These are phyloP conservation scores for Craterocephalus amniculus DNA, from an alignment of 2,797 vertebrate genomes.

Conservation along the genomic window DNA sequence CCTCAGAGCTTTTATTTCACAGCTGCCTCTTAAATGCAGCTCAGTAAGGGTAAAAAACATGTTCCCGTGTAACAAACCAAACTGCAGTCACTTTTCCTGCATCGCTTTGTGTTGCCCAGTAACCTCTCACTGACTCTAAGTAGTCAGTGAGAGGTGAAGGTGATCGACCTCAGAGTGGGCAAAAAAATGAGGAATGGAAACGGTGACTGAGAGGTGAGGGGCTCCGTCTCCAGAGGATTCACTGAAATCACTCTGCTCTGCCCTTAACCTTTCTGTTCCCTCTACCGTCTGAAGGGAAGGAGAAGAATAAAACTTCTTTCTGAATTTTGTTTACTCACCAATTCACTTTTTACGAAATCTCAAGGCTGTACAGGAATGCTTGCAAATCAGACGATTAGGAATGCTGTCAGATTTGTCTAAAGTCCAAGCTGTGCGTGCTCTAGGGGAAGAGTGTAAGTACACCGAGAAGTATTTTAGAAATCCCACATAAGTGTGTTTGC, in stretches of 20 bases:
- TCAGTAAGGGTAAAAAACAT: neutral
- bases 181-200: slow-evolving; percentile 40
- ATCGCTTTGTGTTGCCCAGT: slow-evolving; percentile 21
- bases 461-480: neutral
- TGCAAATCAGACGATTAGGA: neutral
- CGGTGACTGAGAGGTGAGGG: slow-evolving; percentile 36
- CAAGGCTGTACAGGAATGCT: slow-evolving; percentile 11
- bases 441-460: neutral
- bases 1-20: neutral
- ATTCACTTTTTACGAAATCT: slow-evolving; percentile 11
- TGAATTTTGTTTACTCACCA: slow-evolving; percentile 21
- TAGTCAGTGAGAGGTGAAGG: slow-evolving; percentile 45
- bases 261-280: slow-evolving; percentile 46
- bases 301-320: slow-evolving; percentile 14
- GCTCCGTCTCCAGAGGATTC: slow-evolving; percentile 47
- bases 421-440: neutral
- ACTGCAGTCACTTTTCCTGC: slow-evolving; percentile 21
- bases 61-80: slow-evolving; percentile 25
- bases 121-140: slow-evolving; percentile 29
- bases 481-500: neutral
- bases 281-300: slow-evolving; percentile 29
- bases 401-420: neutral
- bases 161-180: slow-evolving; percentile 29
- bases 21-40: neutral
- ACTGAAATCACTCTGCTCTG: slow-evolving; percentile 54